Base-by-base conservation (phyloP, 2,113 vertebrate species). In the Anguilla japonica region DNA sequence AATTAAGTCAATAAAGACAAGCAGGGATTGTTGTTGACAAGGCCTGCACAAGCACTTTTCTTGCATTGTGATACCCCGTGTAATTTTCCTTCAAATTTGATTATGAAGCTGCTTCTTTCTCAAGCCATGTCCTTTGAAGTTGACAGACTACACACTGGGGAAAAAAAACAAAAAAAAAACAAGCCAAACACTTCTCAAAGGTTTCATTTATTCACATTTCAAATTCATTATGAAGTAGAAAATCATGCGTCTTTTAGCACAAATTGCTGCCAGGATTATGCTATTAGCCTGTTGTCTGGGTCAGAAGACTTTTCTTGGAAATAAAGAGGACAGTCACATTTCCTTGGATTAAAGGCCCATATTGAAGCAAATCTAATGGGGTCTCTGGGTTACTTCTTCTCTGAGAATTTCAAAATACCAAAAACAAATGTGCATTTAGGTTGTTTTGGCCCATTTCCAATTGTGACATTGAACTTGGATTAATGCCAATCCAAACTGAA, bases 141-240 rank as follows among this genome's bases (percentile, higher is more conserved):
- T 20, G 18, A 3, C 15, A 63, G 60, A 63, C 15, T 63, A 34
- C 34, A 34, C 34, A 34, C 34, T 34, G 34, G n/a, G n/a, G n/a
- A n/a, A n/a, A n/a, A n/a, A n/a, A 63, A 11, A 63, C 18, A 20
- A 22, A 13, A 63, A 20, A 20, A 84, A 84, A 84, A 43, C 40
- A 71, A 43, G 22, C 2, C 39, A 39, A 41, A 41, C 22, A 6
- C 40, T 15, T 29, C 20, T 84, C 40, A 71, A 71, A 84, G 20
- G 57, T 84, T 71, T 84, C 41, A 43, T 84, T 84, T 43, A 22
- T 71, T 67, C 57, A 67, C 40, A 84, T 67, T 56, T 41, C 56
- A 71, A 40, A 39, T 14, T 67, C 40, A 41, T 41, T 41, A 15
- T 5, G 40, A 46, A 29, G 26, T 14, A 40, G 41, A 41, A 46